These are phyloP conservation scores for Acropternis orthonyx DNA, from an alignment of 2,797 vertebrate species.

Conservation along the genomic window DNA sequence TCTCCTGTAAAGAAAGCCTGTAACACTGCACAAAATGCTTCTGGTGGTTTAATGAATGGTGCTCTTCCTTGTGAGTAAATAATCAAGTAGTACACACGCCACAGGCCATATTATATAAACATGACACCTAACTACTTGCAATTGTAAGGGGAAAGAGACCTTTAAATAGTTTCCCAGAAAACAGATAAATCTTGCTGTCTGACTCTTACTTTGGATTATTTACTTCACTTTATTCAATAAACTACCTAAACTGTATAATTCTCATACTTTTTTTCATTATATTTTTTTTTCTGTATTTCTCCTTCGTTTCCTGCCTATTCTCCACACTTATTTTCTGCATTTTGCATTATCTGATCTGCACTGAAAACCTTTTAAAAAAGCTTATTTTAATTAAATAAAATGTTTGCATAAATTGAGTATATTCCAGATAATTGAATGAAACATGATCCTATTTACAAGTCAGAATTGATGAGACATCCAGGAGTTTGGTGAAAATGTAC, in stretches of 20 bases:
- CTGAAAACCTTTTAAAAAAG: neutral
- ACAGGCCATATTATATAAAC: neutral
- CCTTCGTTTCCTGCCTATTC: neutral
- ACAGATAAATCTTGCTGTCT: neutral
- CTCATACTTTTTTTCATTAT: neutral
- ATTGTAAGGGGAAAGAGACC: neutral
- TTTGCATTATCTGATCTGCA: neutral
- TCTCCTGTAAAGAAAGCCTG: neutral
- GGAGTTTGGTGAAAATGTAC: neutral
- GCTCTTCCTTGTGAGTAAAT: conserved; percentile 4
- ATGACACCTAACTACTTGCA: neutral
- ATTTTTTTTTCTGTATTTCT: neutral
- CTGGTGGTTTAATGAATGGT: neutral
- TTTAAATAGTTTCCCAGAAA: neutral
- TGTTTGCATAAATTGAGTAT: neutral
- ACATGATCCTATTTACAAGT: neutral
- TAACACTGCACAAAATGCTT: neutral
- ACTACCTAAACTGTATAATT: neutral
- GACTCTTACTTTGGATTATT: neutral
- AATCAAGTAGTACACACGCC: neutral
- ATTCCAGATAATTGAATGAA: neutral
- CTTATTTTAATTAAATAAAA: neutral
- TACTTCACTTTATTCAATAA: neutral
- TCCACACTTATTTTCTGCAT: neutral
- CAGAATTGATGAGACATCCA: neutral